Percentiles rank a stretch among this genome's conserved stretches.
Evolutionary conservation across 1,140 invertebrate species (phyloP).

Genomic region (Melitaea cinxia): DNA sequence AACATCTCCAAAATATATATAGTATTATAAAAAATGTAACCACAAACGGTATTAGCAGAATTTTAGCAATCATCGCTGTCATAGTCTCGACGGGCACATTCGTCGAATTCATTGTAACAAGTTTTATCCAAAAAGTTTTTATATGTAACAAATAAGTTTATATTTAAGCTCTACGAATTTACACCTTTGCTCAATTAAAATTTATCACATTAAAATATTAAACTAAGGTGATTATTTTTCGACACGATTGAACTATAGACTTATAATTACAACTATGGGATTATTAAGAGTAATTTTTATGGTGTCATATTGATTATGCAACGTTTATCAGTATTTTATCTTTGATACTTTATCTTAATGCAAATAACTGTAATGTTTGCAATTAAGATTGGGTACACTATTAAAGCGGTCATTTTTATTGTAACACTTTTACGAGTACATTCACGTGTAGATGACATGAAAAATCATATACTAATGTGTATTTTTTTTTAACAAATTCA

Average conservation of each 20-base stretch:
- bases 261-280: not conserved
- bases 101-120: conserved; percentile 15
- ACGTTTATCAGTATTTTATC: conserved; percentile 22
- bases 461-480: too few relatives aligned
- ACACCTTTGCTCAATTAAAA: not conserved
- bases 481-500: too few relatives aligned
- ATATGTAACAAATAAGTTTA: not conserved
- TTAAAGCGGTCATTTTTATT: not conserved
- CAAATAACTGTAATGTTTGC: conserved; percentile 25
- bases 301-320: conserved; percentile 7
- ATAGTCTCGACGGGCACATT: conserved; percentile 5
- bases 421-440: not conserved
- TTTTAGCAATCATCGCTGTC: conserved; percentile 25
- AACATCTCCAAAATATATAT: conserved; percentile 49
- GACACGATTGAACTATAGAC: not conserved
- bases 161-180: not conserved
- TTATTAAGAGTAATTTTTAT: not conserved
- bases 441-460: too few relatives aligned
- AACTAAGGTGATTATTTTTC: not conserved
- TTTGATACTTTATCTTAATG: conserved; percentile 10
- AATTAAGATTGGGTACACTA: conserved; percentile 17
- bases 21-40: conserved; percentile 38
- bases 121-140: not conserved
- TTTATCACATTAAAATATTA: not conserved
- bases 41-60: conserved; percentile 36